Base-by-base conservation (phyloP, 2,797 vertebrate genomes). In the Danio choprae region DNA sequence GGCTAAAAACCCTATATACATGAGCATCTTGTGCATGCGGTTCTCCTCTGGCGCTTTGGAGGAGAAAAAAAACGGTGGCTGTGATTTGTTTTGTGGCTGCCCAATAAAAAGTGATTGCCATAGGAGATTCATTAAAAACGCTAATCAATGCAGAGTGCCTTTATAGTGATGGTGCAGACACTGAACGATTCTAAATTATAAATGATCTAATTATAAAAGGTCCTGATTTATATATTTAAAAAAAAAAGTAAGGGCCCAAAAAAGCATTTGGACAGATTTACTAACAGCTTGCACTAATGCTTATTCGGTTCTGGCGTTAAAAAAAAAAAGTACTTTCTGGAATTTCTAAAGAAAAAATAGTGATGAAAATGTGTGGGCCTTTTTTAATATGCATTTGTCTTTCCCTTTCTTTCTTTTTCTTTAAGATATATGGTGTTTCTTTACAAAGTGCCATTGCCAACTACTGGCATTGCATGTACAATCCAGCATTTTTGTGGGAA, bases 1-100 rank as follows among this genome's bases (percentile, higher is more conserved):
- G 81, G 81, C 81, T 84, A 81, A 80, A 73, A 80, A 46, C 29
- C 67, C 68, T 77, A 81, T 83, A 78, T 81, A 73, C 72, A 83
- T 64, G 78, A 43, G 20, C 40, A 80, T 77, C 62, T 80, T 68
- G 58, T 84, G 78, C 58, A 72, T 81, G 59, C 59, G 44, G 43
- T 53, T 72, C 16, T 58, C 51, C 59, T 36, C 48, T 72, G 77
- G 48, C 53, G 20, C 29, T 65, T 63, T 65, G 22, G 50, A 80
- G 41, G 65, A 51, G 41, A 41, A 43, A 51, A 13, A 29, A 62
- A 60, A 18, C 18, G 12, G 56, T 8, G 60, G 60, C 41, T 71
- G 58, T 15, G 41, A 72, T 56, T 63, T 56, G 51, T 65, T 43
- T 48, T 43, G 50, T 56, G 50, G 50, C 22, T 12, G 8, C 9